phyloP scores from a whole-genome alignment of 2,888 invertebrate species.

The Tiliacea aurago region DNA sequence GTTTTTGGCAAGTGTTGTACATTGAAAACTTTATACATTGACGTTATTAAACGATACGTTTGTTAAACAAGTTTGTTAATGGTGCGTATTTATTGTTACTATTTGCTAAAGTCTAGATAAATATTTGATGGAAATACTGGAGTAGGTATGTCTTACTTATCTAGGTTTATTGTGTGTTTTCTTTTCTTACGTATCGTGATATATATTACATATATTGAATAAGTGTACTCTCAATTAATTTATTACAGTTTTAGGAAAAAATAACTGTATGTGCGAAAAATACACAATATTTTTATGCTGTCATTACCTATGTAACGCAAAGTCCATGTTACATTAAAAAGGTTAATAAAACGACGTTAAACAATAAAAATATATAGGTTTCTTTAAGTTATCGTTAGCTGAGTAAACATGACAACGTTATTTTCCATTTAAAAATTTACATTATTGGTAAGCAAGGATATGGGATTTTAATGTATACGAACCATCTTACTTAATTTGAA shows the following conservation, averaged over 20 bases:
- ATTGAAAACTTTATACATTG: slow-evolving; percentile 60
- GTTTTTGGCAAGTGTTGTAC: slow-evolving; percentile 59
- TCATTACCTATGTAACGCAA: neutral
- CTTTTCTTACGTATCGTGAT: slow-evolving; percentile 36
- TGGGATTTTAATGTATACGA: slow-evolving; percentile 70
- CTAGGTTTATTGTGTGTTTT: slow-evolving; percentile 54
- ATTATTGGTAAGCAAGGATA: slow-evolving; percentile 59
- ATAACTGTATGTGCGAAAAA: neutral
- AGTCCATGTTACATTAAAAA: neutral
- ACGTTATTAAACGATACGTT: slow-evolving; percentile 49
- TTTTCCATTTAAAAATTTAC: slow-evolving; percentile 57
- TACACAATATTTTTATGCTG: neutral
- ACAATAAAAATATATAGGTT: neutral
- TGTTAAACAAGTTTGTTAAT: slow-evolving; percentile 50
- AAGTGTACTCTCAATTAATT: neutral
- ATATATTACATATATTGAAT: slow-evolving; percentile 24
- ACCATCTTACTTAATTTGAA: slow-evolving; percentile 78
- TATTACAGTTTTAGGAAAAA: neutral
- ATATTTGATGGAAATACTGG: slow-evolving; percentile 57
- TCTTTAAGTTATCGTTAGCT: neutral
- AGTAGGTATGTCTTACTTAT: slow-evolving; percentile 50
- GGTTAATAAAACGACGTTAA: neutral
- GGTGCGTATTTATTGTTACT: slow-evolving; percentile 64
- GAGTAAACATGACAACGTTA: slow-evolving; percentile 4
- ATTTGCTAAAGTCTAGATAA: slow-evolving; percentile 59